Percentiles rank a stretch among this genome's conserved stretches.
Evolutionary conservation across 2,113 vertebrate species (phyloP).

Genomic region (Apodemus sylvaticus): DNA sequence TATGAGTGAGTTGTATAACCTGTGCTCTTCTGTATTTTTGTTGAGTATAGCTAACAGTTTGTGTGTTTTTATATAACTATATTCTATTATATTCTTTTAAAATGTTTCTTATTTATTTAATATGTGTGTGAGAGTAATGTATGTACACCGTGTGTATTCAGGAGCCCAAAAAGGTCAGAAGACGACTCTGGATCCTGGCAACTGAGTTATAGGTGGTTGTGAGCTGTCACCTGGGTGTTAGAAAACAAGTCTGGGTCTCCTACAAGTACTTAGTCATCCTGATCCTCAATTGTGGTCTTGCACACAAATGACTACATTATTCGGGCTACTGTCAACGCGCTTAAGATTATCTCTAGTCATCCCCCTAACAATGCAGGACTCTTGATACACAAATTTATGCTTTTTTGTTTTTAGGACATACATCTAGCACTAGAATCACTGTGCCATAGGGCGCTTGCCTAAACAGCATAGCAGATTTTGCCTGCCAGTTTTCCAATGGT

Average conservation of each 20-base stretch:
- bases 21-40: background rate
- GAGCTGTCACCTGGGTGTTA: background rate
- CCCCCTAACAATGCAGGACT: background rate
- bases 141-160: background rate
- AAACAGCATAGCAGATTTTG: background rate
- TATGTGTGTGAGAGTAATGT: background rate
- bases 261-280: background rate
- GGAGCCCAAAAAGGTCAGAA: background rate
- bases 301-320: background rate
- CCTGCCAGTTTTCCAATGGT: background rate
- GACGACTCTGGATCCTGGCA: background rate
- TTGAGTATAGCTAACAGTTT: background rate
- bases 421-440: conserved; percentile 15
- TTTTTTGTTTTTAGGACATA: conserved; percentile 2
- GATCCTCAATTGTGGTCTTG: background rate
- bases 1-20: background rate
- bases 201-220: background rate
- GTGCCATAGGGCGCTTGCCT: background rate
- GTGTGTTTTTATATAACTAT: conserved; percentile 25
- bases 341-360: background rate
- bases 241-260: background rate
- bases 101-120: background rate
- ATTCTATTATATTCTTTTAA: background rate
- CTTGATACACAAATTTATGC: background rate
- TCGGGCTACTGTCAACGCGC: background rate